Evolutionary conservation across 2,797 vertebrate genomes (phyloP), one percentile per base, ranked within the genome.

Genomic region (Sphaeramia orbicularis): DNA sequence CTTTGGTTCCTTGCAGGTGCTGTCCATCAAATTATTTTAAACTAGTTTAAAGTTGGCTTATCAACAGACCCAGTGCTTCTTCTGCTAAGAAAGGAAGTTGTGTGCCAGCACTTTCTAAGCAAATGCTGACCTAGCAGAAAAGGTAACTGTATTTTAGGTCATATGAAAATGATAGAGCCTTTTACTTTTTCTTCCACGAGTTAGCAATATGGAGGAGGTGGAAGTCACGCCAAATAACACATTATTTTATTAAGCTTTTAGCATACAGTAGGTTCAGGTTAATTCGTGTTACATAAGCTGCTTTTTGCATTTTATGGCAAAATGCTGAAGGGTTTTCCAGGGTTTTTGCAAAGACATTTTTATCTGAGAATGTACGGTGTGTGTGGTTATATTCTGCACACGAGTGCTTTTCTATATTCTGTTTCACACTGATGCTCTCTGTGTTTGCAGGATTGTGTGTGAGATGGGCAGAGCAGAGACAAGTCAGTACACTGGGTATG

Each of bases 401-500:
- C 19, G 10, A 14, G 1, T 58, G 30, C 30, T 40, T 53, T n/a
- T 63, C 16, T 0, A 8, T 18, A n/a, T 57, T 43, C 16, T 36
- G 16, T 51, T 24, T 10, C 9, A 48, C 35, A 61, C 10, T 49
- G 1, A 44, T 77, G 14, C 6, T 18, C 43, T 61, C 0, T 88
- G 10, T 86, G 78, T 86, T 86, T 89, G 6, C 83, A 99, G 98
- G 94, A 99, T 99, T 5, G 97, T 98, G 55, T 99, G 98, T 77
- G 96, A 99, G 92, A 99, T 99, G 96, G 97, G 96, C 0, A 96
- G 95, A 60, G 97, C 97, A 13, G 96, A 97, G 76, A 95, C 92
- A 70, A 99, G 96, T 85, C 97, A 99, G 80, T 97, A 96, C 0
- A 96, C 96, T 0, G 97, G 97, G 61, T 95, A 96, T 0, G 95